Evolutionary conservation across 1,140 invertebrate species (phyloP).

Genomic region (Listronotus bonariensis): DNA sequence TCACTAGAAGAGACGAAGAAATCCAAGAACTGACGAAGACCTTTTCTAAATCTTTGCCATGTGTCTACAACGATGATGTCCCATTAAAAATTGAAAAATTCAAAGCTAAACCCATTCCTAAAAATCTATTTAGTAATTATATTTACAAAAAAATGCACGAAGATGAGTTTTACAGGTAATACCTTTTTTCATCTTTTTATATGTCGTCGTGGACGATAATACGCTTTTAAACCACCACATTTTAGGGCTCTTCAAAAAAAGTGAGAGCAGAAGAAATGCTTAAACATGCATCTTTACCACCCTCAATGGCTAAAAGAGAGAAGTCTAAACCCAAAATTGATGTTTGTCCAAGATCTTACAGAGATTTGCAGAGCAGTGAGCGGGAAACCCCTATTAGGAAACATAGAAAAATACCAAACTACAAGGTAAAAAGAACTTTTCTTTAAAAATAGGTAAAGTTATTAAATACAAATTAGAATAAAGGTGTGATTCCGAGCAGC

Average conservation of each 20-base stretch:
- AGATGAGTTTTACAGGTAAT: slow-evolving; percentile 70
- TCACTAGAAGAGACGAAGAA: slow-evolving; percentile 63
- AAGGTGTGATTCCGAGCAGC: background rate
- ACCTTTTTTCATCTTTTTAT: background rate
- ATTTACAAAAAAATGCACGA: slow-evolving; percentile 72
- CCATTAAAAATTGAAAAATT: slow-evolving; percentile 60
- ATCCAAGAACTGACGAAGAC: slow-evolving; percentile 51
- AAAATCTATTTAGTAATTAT: slow-evolving; percentile 70
- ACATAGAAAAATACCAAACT: slow-evolving; percentile 40
- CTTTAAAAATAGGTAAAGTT: too few relatives aligned
- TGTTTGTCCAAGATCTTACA: slow-evolving; percentile 51
- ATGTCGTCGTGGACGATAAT: too few relatives aligned
- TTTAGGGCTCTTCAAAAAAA: slow-evolving; percentile 67
- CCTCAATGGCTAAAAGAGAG: slow-evolving; percentile 70
- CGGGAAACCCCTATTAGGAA: slow-evolving; percentile 28
- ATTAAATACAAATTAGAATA: too few relatives aligned
- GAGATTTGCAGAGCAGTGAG: slow-evolving; percentile 42
- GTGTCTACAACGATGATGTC: slow-evolving; percentile 55
- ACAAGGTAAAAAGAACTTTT: slow-evolving; percentile 15
- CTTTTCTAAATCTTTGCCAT: slow-evolving; percentile 62
- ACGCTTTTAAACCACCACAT: too few relatives aligned
- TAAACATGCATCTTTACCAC: slow-evolving; percentile 67
- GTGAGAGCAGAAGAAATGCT: slow-evolving; percentile 71
- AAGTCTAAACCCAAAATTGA: slow-evolving; percentile 51
- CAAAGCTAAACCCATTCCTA: slow-evolving; percentile 69